Evolutionary conservation across 2,113 vertebrate species (phyloP), one percentile per base, ranked within the genome.

Genomic region (Trematomus loennbergii): DNA sequence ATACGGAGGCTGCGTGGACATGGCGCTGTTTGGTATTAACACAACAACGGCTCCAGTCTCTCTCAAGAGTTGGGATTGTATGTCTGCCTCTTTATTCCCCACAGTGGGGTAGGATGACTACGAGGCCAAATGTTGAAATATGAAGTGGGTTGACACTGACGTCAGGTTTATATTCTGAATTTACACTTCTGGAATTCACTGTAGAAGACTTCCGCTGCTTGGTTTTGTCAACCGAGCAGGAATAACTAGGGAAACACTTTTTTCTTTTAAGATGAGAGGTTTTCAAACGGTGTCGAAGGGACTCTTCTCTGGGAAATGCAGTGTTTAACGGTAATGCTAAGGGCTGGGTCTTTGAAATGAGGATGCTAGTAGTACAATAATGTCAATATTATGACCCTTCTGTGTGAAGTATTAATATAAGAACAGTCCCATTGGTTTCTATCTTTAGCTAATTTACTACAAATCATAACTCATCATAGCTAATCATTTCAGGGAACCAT

Each of bases 1-100:
- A 77, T 66, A 18, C 59, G 80, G 64, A 78, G 62, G 66, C 77
- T 29, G 75, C 18, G 13, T 58, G 62, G 75, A 87, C 63, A 50
- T 61, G 61, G 57, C 84, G 85, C 90, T 90, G 85, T 79, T 85
- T 78, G 78, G 58, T 78, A 80, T 85, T 88, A 91, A 58, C 40
- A 25, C 62, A 52, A 82, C 65, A 29, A 59, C 54, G 40, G 50
- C 57, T 65, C n/a, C 53, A 43, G 62, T 63, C 80, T 50, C 68
- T 68, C 9, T 50, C 52, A 49, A 55, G 45, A 46, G 12, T 5
- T n/a, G 4, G 71, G 33, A 68, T 54, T 76, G 46, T 4, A 50
- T 70, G 43, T 81, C 72, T 16, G 3, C 53, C 20, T 53, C 33
- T 48, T 58, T 16, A n/a, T 46, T 20, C 52, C 33, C 53, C 53